phyloP scores from a whole-genome alignment of 2,888 invertebrate genomes.

The Plagodis dolabraria region DNA sequence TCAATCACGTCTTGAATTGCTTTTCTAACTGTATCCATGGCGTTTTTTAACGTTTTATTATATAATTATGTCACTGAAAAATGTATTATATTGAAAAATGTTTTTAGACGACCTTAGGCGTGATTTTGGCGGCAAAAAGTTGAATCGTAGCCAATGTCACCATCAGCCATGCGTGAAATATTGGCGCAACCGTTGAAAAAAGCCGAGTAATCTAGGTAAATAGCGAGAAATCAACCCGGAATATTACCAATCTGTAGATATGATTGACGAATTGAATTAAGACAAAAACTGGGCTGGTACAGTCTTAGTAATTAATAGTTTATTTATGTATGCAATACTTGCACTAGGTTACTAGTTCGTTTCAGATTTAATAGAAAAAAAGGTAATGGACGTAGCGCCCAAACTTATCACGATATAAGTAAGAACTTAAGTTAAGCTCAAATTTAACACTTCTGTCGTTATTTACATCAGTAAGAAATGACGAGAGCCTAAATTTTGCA shows the following conservation, averaged over 20 bases:
- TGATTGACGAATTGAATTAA: slow-evolving; percentile 31
- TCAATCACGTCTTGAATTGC: slow-evolving; percentile 30
- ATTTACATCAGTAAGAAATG: too few relatives aligned
- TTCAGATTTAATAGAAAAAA: too few relatives aligned
- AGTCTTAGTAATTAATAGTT: background rate
- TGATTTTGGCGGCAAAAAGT: slow-evolving; percentile 71
- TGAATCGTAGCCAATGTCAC: slow-evolving; percentile 73
- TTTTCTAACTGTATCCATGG: slow-evolving; percentile 30
- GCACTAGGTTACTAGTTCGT: too few relatives aligned
- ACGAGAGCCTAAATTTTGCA: too few relatives aligned
- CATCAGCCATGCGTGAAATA: slow-evolving; percentile 74
- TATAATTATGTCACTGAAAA: slow-evolving; percentile 48
- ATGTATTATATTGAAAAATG: slow-evolving; percentile 43
- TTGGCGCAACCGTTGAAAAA: slow-evolving; percentile 76
- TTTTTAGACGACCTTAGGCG: slow-evolving; percentile 60
- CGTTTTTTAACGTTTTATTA: slow-evolving; percentile 31
- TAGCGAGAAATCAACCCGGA: slow-evolving; percentile 77
- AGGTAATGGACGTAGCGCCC: too few relatives aligned
- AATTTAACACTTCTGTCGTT: too few relatives aligned
- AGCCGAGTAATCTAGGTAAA: slow-evolving; percentile 80
- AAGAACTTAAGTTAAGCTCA: too few relatives aligned
- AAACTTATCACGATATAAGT: too few relatives aligned
- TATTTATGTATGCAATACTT: background rate
- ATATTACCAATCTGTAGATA: slow-evolving; percentile 64
- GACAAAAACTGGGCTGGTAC: slow-evolving; percentile 9